Evolutionary conservation across 2,113 vertebrate genomes (phyloP).

Genomic region (Elachura formosa): DNA sequence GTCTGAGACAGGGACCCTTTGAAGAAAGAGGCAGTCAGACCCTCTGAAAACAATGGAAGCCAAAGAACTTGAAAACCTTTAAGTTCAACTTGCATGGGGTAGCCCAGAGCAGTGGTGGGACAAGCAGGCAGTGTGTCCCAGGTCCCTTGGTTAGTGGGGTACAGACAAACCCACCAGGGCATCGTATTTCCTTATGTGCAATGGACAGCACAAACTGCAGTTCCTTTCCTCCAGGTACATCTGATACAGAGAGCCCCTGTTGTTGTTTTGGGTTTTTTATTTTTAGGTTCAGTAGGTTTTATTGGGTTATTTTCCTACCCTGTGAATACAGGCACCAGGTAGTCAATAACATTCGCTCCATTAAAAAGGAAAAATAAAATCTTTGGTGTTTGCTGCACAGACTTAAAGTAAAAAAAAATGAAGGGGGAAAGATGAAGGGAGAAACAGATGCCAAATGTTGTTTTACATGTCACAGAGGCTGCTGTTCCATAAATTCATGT

Average conservation of each 20-base stretch:
- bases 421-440: neutral
- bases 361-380: slow-evolving; percentile 36
- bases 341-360: slow-evolving; percentile 10
- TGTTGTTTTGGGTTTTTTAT: slow-evolving; percentile 20
- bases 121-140: neutral
- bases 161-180: neutral
- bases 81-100: neutral
- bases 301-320: slow-evolving; percentile 19
- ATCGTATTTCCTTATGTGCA: neutral
- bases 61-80: neutral
- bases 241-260: neutral
- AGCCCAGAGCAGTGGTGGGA: neutral
- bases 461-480: neutral
- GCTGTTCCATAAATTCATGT: neutral
- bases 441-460: neutral
- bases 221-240: neutral
- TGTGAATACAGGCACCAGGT: neutral
- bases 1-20: neutral
- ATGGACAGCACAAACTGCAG: neutral
- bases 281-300: slow-evolving; percentile 38
- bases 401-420: neutral
- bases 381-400: neutral
- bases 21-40: neutral
- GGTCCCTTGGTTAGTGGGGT: neutral
- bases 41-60: neutral